These are phyloP conservation scores for Caenorhabditis sp. DNA, from an alignment of 2,888 invertebrate genomes.

Conservation along the genomic window DNA sequence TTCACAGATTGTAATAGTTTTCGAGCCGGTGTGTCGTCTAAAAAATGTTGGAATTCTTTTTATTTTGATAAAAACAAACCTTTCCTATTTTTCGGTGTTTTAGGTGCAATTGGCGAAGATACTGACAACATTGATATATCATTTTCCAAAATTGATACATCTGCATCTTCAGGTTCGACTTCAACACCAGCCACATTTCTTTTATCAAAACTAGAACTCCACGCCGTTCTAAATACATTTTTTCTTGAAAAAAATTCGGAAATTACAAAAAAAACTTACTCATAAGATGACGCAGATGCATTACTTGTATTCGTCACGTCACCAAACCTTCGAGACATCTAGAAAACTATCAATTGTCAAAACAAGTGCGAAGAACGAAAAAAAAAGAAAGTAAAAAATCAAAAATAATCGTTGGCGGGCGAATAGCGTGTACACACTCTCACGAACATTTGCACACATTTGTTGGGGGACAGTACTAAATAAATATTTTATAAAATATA, in stretches of 20 bases:
- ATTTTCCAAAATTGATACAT: conserved; percentile 27
- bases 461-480: no score
- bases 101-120: conserved; percentile 16
- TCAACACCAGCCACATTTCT: not conserved
- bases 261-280: not conserved
- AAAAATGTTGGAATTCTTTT: conserved; percentile 5
- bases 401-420: not conserved
- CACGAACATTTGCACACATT: not conserved
- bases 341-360: not conserved
- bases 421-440: not conserved
- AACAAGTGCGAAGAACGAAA: not conserved
- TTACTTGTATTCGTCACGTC: not conserved
- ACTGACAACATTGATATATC: conserved; percentile 39
- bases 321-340: not conserved
- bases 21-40: conserved; percentile 16
- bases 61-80: not conserved
- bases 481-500: no score
- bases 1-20: conserved; percentile 7
- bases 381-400: conserved; percentile 5
- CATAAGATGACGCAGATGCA: not conserved
- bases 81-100: conserved; percentile 3
- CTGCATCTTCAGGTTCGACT: not conserved
- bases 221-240: conserved; percentile 6
- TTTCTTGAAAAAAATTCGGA: no score
- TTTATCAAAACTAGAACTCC: not conserved